Evolutionary conservation across 35 echinoderm and acorn worm species (phyloP).

Genomic region (Lytechinus variegatus): DNA sequence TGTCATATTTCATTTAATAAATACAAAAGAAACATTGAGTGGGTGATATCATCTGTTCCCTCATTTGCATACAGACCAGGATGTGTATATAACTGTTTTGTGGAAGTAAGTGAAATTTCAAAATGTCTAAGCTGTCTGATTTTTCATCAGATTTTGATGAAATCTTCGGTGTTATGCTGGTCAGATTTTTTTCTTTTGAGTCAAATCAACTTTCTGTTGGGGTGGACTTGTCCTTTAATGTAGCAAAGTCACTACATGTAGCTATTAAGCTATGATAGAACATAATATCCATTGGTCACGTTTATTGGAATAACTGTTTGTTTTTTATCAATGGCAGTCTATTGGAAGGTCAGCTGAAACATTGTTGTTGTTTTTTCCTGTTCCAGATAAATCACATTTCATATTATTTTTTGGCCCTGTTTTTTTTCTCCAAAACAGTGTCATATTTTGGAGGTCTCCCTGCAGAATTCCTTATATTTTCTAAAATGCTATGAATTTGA

Average conservation of each 20-base stretch:
- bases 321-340: neutral
- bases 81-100: no score
- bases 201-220: no score
- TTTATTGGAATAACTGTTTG: neutral
- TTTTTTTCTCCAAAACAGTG: neutral
- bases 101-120: no score
- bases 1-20: no score
- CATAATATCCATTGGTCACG: neutral
- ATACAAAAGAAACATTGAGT: no score
- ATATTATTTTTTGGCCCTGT: neutral
- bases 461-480: neutral
- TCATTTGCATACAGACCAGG: no score
- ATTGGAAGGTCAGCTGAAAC: neutral
- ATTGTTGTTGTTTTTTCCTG: neutral
- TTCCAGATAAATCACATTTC: neutral
- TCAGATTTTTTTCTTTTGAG: no score
- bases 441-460: neutral
- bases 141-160: neutral
- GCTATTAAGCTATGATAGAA: neutral
- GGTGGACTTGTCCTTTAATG: neutral
- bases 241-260: neutral
- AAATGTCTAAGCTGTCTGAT: neutral
- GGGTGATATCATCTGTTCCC: no score
- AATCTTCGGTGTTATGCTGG: no score
- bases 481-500: neutral